Base-by-base conservation (phyloP, 2,113 vertebrate species). In the Chionis minor region DNA sequence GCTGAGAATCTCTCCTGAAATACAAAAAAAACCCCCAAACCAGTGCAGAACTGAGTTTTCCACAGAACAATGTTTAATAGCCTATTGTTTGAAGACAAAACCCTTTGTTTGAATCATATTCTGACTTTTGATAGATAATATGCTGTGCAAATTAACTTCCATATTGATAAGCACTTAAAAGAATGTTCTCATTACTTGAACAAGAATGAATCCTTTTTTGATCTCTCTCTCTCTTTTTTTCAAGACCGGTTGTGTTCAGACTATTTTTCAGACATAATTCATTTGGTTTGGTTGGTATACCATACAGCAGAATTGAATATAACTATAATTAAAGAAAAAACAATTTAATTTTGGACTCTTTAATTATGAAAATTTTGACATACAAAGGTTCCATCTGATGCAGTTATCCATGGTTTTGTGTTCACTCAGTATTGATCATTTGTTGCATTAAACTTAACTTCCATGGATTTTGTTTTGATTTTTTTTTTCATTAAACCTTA, bases 81-180 rank as follows among this genome's bases (percentile, higher is more conserved):
- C 8, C 10, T 65, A 32, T 62, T 82, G 71, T 87, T 88, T 80
- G 83, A 89, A 78, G 33, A 62, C 6, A 71, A 91, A 72, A 1
- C 4, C 8, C 13, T 93, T 55, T 88, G 5, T 81, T 58, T 56
- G 59, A 86, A 59, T 88, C 13, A 23, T 78, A 67, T 84, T 91
- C 52, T 87, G 61, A 65, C 26, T 91, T 94, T 67, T 84, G 28
- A 88, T 79, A 52, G 61, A 71, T 94, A 95, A 84, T 81, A 79
- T 14, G 19, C 30, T 45, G 38, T 71, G 35, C 23, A 93, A 92
- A 94, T 93, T 81, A 86, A 16, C 24, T 93, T 92, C 80, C 47
- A 49, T 81, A 75, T 40, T 80, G 86, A 94, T 85, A 71, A 85
- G 62, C 44, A 63, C 35, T 94, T 92, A 91, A 92, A 93, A 55